phyloP scores from a whole-genome alignment of 2,797 vertebrate species.

The Aphelocoma californica region DNA sequence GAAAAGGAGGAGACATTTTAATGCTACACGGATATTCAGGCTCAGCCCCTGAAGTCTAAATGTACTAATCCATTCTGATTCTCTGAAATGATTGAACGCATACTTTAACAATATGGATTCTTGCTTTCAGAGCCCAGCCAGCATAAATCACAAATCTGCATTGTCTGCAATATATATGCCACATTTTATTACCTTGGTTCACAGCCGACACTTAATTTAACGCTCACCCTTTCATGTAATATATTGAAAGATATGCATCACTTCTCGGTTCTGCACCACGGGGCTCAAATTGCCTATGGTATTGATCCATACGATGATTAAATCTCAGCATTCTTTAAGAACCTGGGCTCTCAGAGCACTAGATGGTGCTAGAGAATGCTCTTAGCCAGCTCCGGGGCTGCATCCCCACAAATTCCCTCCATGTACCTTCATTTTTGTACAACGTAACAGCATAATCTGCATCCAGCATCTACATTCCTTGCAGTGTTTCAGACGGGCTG shows the following conservation, averaged over 20 bases:
- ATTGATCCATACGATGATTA: not conserved
- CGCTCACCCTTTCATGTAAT: not conserved
- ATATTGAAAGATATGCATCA: constrained; percentile 12
- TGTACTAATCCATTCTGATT: not conserved
- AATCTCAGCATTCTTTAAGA: not conserved
- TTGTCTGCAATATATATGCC: constrained; percentile 10
- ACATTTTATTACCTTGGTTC: constrained; percentile 20
- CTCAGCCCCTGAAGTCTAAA: not conserved
- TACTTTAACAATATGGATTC: not conserved
- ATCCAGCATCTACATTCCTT: not conserved
- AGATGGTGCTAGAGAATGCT: constrained; percentile 69
- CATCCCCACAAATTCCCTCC: not conserved
- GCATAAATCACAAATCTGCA: not conserved
- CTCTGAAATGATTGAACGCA: not conserved
- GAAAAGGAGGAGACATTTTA: not conserved
- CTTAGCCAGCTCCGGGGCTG: not conserved
- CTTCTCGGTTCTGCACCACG: not conserved
- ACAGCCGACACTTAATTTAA: not conserved
- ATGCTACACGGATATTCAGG: not conserved
- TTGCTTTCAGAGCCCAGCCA: not conserved
- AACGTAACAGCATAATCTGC: not conserved
- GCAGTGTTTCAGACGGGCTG: not conserved
- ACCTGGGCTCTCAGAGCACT: constrained; percentile 15
- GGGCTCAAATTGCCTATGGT: not conserved
- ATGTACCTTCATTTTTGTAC: not conserved